Evolutionary conservation across 2,888 invertebrate species (phyloP).

Genomic region (Chrysolina oricalcia): DNA sequence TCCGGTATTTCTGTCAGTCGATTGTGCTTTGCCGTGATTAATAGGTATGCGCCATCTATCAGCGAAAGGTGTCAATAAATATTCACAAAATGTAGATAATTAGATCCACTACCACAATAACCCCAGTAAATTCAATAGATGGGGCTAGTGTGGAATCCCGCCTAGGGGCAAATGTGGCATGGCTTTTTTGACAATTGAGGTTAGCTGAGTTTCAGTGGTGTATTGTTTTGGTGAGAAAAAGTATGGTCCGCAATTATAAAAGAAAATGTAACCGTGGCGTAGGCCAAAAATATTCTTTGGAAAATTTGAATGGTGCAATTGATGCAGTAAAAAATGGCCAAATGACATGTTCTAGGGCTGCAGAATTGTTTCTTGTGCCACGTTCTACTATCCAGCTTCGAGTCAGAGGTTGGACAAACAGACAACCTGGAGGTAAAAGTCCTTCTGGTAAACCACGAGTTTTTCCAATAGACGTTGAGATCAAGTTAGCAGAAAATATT

Average conservation of each 20-base stretch:
- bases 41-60: slow-evolving; percentile 10
- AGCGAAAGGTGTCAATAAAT: slow-evolving; percentile 11
- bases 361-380: neutral
- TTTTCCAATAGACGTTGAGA: neutral
- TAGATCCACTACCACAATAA: slow-evolving; percentile 12
- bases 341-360: neutral
- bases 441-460: neutral
- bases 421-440: neutral
- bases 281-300: slow-evolving; percentile 1
- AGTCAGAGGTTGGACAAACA: neutral
- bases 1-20: slow-evolving; percentile 1
- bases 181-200: slow-evolving; percentile 6
- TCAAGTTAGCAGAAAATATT: slow-evolving; percentile 2
- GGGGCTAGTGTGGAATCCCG: neutral
- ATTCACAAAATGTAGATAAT: slow-evolving; percentile 8
- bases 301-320: slow-evolving; percentile 6
- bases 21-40: slow-evolving; percentile 4
- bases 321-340: slow-evolving; percentile 3
- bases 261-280: slow-evolving; percentile 1
- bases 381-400: neutral
- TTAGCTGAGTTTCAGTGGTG: neutral
- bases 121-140: slow-evolving; percentile 3
- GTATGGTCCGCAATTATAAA: slow-evolving; percentile 3
- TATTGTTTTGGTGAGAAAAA: slow-evolving; percentile 1
- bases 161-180: slow-evolving; percentile 3